Evolutionary conservation across 2,797 vertebrate species (phyloP).

Genomic region (Falco naumanni): DNA sequence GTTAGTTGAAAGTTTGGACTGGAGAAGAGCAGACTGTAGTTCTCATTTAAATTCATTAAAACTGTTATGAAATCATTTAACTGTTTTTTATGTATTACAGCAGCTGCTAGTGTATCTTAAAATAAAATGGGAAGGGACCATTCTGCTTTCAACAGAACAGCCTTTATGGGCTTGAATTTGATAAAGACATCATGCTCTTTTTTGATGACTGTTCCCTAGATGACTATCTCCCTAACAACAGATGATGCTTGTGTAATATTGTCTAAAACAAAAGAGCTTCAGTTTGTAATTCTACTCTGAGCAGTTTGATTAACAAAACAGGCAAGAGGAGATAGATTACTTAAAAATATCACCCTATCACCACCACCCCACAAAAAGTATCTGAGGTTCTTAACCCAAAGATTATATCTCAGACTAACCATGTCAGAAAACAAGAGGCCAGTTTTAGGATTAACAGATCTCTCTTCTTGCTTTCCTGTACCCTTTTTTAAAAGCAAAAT

Average conservation of each 20-base stretch:
- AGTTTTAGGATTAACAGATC: not conserved
- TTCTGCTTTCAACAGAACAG: conserved; percentile 15
- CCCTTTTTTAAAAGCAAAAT: not conserved
- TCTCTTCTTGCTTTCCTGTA: not conserved
- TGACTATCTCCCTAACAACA: conserved; percentile 43
- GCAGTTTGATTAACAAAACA: not conserved
- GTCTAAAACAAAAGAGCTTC: conserved; percentile 37
- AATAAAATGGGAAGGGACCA: conserved; percentile 39
- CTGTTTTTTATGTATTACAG: conserved; percentile 33
- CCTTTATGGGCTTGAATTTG: not conserved
- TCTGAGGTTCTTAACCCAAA: not conserved
- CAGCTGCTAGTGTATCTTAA: conserved; percentile 37
- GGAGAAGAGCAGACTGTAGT: not conserved
- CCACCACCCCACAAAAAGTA: not conserved
- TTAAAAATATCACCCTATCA: not conserved
- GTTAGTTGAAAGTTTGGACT: not conserved
- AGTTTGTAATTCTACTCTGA: conserved; percentile 19
- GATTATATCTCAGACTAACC: not conserved
- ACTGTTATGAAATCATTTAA: conserved; percentile 21
- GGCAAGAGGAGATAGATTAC: not conserved
- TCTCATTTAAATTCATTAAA: conserved; percentile 60
- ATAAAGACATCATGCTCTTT: not conserved
- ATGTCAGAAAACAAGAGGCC: not conserved
- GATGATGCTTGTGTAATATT: conserved; percentile 38
- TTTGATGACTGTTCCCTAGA: conserved; percentile 43